Base-by-base conservation (phyloP, 2,797 vertebrate species). In the Trachurus trachurus region DNA sequence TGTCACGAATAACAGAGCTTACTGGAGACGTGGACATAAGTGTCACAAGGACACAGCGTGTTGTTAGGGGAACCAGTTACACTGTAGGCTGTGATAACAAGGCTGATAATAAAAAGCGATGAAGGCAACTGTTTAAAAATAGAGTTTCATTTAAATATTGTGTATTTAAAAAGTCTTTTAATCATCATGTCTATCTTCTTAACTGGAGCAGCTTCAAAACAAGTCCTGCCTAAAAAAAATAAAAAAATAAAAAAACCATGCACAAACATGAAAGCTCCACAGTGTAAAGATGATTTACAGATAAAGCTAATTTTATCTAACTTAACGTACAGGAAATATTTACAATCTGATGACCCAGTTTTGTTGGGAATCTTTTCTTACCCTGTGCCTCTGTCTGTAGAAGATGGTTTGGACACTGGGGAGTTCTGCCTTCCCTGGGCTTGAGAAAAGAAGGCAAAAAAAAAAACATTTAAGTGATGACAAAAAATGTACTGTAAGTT, bases 311-410 rank as follows among this genome's bases (percentile, higher is more conserved):
- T 42, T 19, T 6, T 2, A 8, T 53, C 59, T 16, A 45, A 58
- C 9, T 57, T 37, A 2, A 34, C 19, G 53, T 59, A 1, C 4
- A 3, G 5, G 45, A 57, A 11, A 16, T 16, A 3, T 34, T 37
- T 8, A 54, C 31, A 15, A 5, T 44, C 44, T 52, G n/a, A 49
- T 59, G 26, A 26, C 26, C 26, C 26, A 26, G 26, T 26, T 26
- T 45, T 37, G 21, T 13, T 8, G 5, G 10, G 10, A 6, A 39
- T n/a, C 13, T 47, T 44, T 49, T 83, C 90, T 90, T 86, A 96
- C 95, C 94, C 94, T 1, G 90, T 80, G 79, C 82, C 81, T 80
- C 89, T 87, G 76, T 96, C 95, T 75, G 93, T 89, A n/a, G 95
- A 94, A 4, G 93, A 93, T 0, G 93, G 90, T 45, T 94, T 93